These are phyloP conservation scores for Cephus runcator DNA, from an alignment of 2,888 invertebrate species.

Conservation along the genomic window DNA sequence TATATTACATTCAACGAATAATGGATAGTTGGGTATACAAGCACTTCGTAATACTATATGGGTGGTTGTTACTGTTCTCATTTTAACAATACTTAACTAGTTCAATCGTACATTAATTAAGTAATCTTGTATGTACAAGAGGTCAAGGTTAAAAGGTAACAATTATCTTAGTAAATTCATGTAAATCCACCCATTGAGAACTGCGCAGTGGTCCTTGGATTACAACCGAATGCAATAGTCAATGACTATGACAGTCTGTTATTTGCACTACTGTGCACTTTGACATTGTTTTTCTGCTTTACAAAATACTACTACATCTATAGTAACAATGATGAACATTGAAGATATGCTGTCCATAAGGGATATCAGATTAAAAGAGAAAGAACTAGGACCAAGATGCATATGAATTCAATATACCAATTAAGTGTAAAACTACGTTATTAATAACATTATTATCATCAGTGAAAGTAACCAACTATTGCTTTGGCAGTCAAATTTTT, in stretches of 20 bases:
- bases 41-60: slow-evolving; percentile 32
- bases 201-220: slow-evolving; percentile 50
- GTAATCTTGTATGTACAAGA: slow-evolving; percentile 51
- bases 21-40: slow-evolving; percentile 48
- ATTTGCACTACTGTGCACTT: slow-evolving; percentile 15
- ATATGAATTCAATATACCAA: too few relatives aligned
- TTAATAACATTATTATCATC: too few relatives aligned
- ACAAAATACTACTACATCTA: too few relatives aligned
- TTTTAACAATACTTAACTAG: slow-evolving; percentile 36
- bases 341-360: too few relatives aligned
- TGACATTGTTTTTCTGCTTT: not conserved
- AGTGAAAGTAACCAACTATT: too few relatives aligned
- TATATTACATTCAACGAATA: slow-evolving; percentile 58
- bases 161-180: slow-evolving; percentile 45
- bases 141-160: slow-evolving; percentile 46
- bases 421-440: too few relatives aligned
- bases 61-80: slow-evolving; percentile 32
- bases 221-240: slow-evolving; percentile 39
- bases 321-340: too few relatives aligned
- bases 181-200: slow-evolving; percentile 43
- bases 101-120: slow-evolving; percentile 35
- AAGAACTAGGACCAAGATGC: too few relatives aligned
- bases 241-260: slow-evolving; percentile 24
- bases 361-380: too few relatives aligned
- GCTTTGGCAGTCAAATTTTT: too few relatives aligned